Evolutionary conservation across 2,888 invertebrate species (phyloP).

Genomic region (Ichneumoninae sp.): DNA sequence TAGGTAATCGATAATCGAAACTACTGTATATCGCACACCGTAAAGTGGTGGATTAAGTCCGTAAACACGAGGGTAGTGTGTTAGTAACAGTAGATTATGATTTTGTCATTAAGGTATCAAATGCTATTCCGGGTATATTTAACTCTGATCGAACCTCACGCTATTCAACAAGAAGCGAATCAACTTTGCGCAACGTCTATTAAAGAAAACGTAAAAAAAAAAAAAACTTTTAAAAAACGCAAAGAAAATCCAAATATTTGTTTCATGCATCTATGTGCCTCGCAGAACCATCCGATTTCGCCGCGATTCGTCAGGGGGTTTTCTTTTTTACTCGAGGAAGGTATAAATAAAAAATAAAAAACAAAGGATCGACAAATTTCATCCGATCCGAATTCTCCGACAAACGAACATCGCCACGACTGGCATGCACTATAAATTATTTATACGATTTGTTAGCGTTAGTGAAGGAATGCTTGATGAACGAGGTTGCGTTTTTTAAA

Average conservation of each 20-base stretch:
- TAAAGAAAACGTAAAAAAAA: neutral
- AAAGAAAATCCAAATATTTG: slow-evolving; percentile 15
- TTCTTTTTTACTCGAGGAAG: neutral
- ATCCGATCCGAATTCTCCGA: neutral
- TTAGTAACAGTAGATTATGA: slow-evolving; percentile 44
- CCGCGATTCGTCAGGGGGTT: slow-evolving; percentile 14
- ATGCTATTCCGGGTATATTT: slow-evolving; percentile 24
- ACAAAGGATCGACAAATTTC: neutral
- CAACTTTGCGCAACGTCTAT: neutral
- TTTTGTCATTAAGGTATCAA: slow-evolving; percentile 34
- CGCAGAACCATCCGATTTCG: neutral
- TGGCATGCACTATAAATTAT: slow-evolving; percentile 5
- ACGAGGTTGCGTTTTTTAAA: neutral
- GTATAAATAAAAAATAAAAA: neutral
- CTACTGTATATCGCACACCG: slow-evolving; percentile 42
- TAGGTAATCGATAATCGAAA: slow-evolving; percentile 25
- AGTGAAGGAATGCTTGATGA: slow-evolving; percentile 29
- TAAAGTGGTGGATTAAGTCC: slow-evolving; percentile 48
- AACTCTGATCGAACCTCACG: neutral
- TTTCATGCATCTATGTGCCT: neutral
- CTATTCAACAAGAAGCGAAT: slow-evolving; percentile 29
- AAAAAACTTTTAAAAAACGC: too few relatives aligned
- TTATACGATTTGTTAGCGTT: neutral
- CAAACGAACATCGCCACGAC: neutral
- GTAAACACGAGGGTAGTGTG: slow-evolving; percentile 31